These are phyloP conservation scores for Oligia latruncula DNA, from an alignment of 2,888 invertebrate genomes.

Conservation along the genomic window DNA sequence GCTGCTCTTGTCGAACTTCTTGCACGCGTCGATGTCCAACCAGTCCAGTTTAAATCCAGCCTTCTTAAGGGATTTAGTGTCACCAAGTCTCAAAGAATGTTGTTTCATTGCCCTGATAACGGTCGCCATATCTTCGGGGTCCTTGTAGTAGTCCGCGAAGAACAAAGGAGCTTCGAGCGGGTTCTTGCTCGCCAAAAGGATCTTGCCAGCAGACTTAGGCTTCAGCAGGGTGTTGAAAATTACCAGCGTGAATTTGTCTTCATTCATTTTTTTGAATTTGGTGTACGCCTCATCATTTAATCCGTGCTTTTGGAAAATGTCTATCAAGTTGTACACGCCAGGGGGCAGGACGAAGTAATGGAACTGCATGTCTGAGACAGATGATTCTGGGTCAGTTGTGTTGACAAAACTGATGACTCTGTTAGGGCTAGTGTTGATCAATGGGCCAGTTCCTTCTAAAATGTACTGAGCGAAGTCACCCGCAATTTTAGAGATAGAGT, in stretches of 20 bases:
- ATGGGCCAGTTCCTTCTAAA: constrained; percentile 82
- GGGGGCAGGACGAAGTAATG: constrained; percentile 91
- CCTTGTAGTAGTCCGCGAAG: constrained; percentile 91
- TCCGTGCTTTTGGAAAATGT: constrained; percentile 78
- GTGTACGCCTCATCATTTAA: constrained; percentile 84
- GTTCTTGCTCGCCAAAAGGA: constrained; percentile 91
- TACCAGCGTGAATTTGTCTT: constrained; percentile 86
- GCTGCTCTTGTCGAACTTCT: constrained; percentile 86
- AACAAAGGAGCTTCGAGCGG: constrained; percentile 92
- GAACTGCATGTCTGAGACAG: constrained; percentile 85
- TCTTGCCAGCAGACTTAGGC: constrained; percentile 91
- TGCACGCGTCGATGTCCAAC: constrained; percentile 90
- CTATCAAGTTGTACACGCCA: constrained; percentile 86
- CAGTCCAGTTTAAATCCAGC: constrained; percentile 89
- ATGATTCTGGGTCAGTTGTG: constrained; percentile 81
- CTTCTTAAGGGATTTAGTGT: constrained; percentile 87
- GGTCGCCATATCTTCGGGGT: constrained; percentile 89
- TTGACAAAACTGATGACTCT: constrained; percentile 90
- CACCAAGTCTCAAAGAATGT: constrained; percentile 82
- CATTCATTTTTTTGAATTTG: constrained; percentile 83
- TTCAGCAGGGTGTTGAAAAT: constrained; percentile 91
- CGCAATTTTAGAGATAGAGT: constrained; percentile 82
- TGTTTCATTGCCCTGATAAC: constrained; percentile 86
- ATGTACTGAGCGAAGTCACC: constrained; percentile 83
- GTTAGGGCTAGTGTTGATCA: constrained; percentile 81